Percentiles rank a stretch among this genome's conserved stretches.
Evolutionary conservation across 1,140 invertebrate genomes (phyloP).

Genomic region (Drosophila pruinosa): DNA sequence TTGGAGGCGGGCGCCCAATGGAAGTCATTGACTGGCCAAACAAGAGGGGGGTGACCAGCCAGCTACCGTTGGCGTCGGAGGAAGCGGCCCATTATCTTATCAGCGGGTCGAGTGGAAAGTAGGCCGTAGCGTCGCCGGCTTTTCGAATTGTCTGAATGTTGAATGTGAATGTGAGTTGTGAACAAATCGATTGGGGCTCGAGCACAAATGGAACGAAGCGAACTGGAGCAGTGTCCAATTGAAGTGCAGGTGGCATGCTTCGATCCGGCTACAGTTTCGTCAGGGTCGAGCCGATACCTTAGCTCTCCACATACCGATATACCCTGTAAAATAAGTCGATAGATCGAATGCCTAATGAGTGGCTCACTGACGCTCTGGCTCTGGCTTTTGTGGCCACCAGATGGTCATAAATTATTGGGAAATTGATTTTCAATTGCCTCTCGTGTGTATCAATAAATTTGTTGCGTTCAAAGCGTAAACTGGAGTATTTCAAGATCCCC

Average conservation of each 20-base stretch:
- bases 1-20: not conserved
- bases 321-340: not conserved
- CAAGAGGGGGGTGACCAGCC: not conserved
- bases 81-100: slow-evolving; percentile 77
- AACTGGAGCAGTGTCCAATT: slow-evolving; percentile 50
- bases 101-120: slow-evolving; percentile 62
- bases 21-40: slow-evolving; percentile 43
- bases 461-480: not conserved
- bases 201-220: slow-evolving; percentile 38
- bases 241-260: slow-evolving; percentile 17
- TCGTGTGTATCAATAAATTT: slow-evolving; percentile 21
- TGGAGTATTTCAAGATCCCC: not conserved
- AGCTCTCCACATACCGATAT: not conserved
- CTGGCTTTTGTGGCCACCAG: slow-evolving; percentile 10
- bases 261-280: not conserved
- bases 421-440: slow-evolving; percentile 42
- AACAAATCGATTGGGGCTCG: slow-evolving; percentile 68
- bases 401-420: slow-evolving; percentile 34
- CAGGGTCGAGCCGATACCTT: not conserved
- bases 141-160: slow-evolving; percentile 12
- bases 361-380: not conserved
- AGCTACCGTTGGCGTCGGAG: slow-evolving; percentile 34
- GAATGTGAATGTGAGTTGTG: slow-evolving; percentile 3
- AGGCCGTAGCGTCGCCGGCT: slow-evolving; percentile 45
- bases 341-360: not conserved